These are phyloP conservation scores for Girardinus metallicus DNA, from an alignment of 2,797 vertebrate species.

Conservation along the genomic window DNA sequence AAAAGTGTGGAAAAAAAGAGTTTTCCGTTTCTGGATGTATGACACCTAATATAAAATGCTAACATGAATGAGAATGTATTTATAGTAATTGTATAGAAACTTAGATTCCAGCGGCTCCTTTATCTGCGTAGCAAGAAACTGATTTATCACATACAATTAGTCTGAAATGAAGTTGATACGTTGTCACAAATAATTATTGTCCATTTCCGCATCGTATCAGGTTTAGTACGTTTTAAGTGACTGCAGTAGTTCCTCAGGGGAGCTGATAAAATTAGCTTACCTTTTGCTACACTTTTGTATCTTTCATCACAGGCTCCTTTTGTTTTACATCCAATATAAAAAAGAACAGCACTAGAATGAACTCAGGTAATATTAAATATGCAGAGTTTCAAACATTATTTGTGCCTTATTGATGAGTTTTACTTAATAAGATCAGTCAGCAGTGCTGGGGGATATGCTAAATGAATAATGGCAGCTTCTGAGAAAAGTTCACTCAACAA, in stretches of 20 bases:
- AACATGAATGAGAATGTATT: conserved; percentile 33
- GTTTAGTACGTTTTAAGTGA: conserved; percentile 22
- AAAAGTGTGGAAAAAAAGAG: not conserved
- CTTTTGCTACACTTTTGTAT: conserved; percentile 11
- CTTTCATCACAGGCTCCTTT: conserved; percentile 16
- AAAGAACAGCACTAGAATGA: not conserved
- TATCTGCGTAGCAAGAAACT: conserved; percentile 6
- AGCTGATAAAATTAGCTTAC: conserved; percentile 43
- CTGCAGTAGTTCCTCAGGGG: conserved; percentile 14
- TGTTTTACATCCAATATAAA: conserved; percentile 11
- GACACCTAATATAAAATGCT: conserved; percentile 4
- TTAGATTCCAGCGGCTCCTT: not conserved
- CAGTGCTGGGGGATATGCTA: conserved; percentile 34
- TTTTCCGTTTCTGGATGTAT: conserved; percentile 2
- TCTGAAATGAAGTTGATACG: conserved; percentile 13
- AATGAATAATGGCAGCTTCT: conserved; percentile 53
- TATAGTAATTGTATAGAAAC: conserved; percentile 23
- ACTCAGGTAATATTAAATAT: conserved; percentile 42
- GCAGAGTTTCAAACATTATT: conserved; percentile 34
- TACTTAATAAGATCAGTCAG: conserved; percentile 43
- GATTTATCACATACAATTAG: conserved; percentile 11
- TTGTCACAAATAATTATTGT: conserved; percentile 43
- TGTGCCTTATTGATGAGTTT: conserved; percentile 35
- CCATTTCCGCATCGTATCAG: conserved; percentile 34
- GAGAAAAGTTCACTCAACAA: conserved; percentile 45